A percentile compares a stretch with the other conserved stretches of the same genome.
Conservation (phyloP, 2,113 vertebrate species). For the Willisornis vidua region DNA sequence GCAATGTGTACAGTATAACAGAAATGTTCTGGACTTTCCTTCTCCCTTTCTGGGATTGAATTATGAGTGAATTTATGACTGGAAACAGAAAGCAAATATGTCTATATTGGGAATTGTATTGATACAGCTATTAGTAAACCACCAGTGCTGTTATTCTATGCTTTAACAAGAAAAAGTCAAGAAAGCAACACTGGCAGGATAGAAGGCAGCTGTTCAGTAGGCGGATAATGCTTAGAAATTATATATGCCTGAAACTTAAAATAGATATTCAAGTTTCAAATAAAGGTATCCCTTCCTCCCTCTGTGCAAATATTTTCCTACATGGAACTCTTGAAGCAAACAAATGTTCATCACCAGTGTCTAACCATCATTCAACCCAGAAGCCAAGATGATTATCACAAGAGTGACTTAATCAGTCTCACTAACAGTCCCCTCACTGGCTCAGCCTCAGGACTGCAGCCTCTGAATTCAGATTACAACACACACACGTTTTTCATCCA, state of each 20-base stretch:
- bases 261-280: slow-evolving; percentile 56
- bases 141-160: not conserved
- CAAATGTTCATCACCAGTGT: not conserved
- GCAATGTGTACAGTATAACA: not conserved
- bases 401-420: not conserved
- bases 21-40: not conserved
- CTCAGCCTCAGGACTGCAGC: not conserved
- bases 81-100: slow-evolving; percentile 2
- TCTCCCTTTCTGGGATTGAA: not conserved
- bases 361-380: not conserved
- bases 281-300: slow-evolving; percentile 38
- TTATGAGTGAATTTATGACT: not conserved
- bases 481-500: not conserved
- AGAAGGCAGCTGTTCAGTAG: slow-evolving; percentile 68
- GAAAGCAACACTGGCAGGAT: not conserved
- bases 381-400: not conserved
- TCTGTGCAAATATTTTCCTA: slow-evolving; percentile 52
- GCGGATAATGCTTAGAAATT: slow-evolving; percentile 57
- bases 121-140: slow-evolving; percentile 6
- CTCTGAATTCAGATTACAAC: not conserved
- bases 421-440: not conserved
- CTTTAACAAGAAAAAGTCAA: slow-evolving; percentile 20
- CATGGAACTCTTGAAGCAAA: slow-evolving; percentile 13
- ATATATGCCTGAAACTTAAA: slow-evolving; percentile 59
- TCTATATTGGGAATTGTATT: slow-evolving; percentile 4